phyloP scores from a whole-genome alignment of 2,113 vertebrate genomes.

The Struthidea cinerea region DNA sequence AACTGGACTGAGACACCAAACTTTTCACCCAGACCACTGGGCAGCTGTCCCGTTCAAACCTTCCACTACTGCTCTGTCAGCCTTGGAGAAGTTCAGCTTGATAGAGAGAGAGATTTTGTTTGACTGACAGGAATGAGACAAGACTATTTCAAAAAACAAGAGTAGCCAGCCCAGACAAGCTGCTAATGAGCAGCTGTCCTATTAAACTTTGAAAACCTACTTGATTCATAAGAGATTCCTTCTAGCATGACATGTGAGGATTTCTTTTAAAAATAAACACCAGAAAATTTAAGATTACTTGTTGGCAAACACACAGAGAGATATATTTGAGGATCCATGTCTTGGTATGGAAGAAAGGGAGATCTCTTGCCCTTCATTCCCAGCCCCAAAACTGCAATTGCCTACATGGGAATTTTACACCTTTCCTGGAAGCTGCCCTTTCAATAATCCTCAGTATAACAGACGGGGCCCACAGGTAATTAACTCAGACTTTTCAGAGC shows the following conservation, averaged over 20 bases:
- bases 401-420: background rate
- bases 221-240: background rate
- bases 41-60: background rate
- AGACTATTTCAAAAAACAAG: background rate
- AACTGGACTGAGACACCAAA: background rate
- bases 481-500: slow-evolving; percentile 26
- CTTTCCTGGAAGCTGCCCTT: background rate
- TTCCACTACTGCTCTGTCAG: background rate
- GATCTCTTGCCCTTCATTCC: background rate
- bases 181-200: background rate
- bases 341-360: background rate
- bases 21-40: background rate
- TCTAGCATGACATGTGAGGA: background rate
- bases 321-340: background rate
- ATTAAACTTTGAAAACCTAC: background rate
- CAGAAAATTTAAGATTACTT: background rate
- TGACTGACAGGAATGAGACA: background rate
- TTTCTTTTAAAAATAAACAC: background rate
- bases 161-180: background rate
- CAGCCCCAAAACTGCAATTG: background rate
- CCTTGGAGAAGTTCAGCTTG: background rate
- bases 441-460: background rate
- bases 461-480: slow-evolving; percentile 46
- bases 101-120: background rate
- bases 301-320: background rate